Evolutionary conservation across 1,140 invertebrate genomes (phyloP), one percentile per base, ranked within the genome.

Genomic region (Drosophila chauvacae): DNA sequence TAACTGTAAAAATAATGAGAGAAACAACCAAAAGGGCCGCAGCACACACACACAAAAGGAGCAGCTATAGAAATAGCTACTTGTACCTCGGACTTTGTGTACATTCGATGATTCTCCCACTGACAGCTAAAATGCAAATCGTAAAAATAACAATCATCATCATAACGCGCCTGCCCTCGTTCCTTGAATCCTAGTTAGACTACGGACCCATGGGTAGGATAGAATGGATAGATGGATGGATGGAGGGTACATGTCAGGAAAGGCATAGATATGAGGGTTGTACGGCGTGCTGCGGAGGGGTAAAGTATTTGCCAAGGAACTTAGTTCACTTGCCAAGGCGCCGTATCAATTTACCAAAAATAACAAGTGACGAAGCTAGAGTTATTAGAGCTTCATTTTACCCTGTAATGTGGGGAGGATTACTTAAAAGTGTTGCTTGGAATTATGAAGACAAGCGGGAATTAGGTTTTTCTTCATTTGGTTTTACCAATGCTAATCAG

Each of bases 331-430:
- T 76, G 55, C 57, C 56, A 59, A 64, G 75, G 65, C 76, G 66
- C 65, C 77, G 73, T 88, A 90, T 88, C 84, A 88, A 81, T 90
- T 88, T 88, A 81, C 77, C 74, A 69, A 76, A 71, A 81, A 84
- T 86, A 81, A 75, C 56, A 76, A 76, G 60, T 55, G 42, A 62
- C 62, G 63, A 68, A 41, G 48, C 14, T 10, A 45, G 30, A 45
- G 18, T 20, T 39, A 42, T 44, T 11, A 44, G 23, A 28, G 26
- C 39, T 30, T 11, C 0, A n/a, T 13, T 30, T 47, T 71, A 71
- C 68, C 42, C 68, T 47, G 18, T 41, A 47, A 48, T 68, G 9
- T 39, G 55, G 1, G 9, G n/a, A 18, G 9, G 20, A 6, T 16
- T 26, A 10, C 14, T 16, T 6, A 3, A 37, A 35, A 35, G 33